A percentile compares a stretch with the other conserved stretches of the same genome.
phyloP scores from a whole-genome alignment of 2,888 invertebrate genomes.

The Lasioglossum leucozonium region DNA sequence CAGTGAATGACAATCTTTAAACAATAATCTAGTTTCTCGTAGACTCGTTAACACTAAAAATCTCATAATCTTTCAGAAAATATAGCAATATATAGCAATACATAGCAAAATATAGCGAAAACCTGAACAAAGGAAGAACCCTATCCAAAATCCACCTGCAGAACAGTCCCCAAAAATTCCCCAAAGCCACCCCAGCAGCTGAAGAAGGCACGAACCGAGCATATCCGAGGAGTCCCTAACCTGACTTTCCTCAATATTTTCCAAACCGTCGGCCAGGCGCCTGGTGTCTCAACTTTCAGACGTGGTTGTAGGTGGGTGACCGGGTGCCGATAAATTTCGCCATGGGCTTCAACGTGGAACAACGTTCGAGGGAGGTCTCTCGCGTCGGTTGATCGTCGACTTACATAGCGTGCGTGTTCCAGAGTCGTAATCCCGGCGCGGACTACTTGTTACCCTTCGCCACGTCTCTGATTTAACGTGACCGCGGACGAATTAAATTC shows the following conservation, averaged over 20 bases:
- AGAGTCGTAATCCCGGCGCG: conserved; percentile 81
- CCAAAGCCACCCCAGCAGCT: too few relatives aligned
- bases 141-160: too few relatives aligned
- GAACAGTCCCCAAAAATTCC: too few relatives aligned
- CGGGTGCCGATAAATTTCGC: conserved; percentile 67
- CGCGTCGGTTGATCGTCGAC: conserved; percentile 62
- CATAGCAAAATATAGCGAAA: too few relatives aligned
- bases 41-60: too few relatives aligned
- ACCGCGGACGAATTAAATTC: conserved; percentile 80
- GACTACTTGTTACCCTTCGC: conserved; percentile 83
- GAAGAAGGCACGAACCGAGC: too few relatives aligned
- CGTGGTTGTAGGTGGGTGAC: conserved; percentile 2
- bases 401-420: conserved; percentile 82
- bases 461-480: conserved; percentile 82
- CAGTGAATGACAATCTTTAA: too few relatives aligned
- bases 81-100: too few relatives aligned
- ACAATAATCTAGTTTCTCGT: too few relatives aligned
- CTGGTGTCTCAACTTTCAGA: background rate
- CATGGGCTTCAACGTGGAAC: conserved; percentile 56
- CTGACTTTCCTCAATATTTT: background rate
- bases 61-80: too few relatives aligned
- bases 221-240: background rate
- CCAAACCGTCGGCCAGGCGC: background rate
- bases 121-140: too few relatives aligned
- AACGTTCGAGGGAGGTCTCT: conserved; percentile 67